phyloP scores from a whole-genome alignment of 2,113 vertebrate species.

The Scomber scombrus region DNA sequence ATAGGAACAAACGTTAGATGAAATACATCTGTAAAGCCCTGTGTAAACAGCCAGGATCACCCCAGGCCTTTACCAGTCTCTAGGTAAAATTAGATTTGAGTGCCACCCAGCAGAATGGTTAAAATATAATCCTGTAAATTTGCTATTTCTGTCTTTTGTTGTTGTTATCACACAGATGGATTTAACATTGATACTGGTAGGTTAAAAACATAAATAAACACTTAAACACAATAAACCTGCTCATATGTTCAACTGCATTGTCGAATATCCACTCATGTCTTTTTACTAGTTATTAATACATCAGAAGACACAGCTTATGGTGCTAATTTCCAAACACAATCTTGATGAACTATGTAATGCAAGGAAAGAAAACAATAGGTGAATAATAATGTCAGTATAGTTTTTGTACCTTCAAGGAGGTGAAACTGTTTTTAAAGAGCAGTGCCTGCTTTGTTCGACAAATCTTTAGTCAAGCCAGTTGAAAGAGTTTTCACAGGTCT shows the following conservation, averaged over 20 bases:
- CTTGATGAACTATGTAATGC: not conserved
- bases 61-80: conserved; percentile 14
- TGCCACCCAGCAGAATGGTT: conserved; percentile 28
- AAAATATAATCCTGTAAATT: conserved; percentile 23
- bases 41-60: conserved; percentile 47
- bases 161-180: conserved; percentile 1
- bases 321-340: not conserved
- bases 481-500: not conserved
- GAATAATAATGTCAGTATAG: not conserved
- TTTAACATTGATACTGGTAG: not conserved
- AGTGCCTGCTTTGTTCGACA: not conserved
- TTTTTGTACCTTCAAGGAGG: not conserved
- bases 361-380: conserved; percentile 13
- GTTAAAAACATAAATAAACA: not conserved
- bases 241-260: conserved; percentile 9
- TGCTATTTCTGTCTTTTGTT: conserved; percentile 10
- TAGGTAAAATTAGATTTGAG: conserved; percentile 36
- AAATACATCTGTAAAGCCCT: conserved; percentile 53
- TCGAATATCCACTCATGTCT: not conserved
- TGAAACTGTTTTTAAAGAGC: conserved; percentile 1
- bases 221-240: too few species aligned
- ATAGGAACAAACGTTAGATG: conserved; percentile 61
- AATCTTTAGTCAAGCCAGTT: not conserved
- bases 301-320: too few species aligned
- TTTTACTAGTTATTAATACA: too few species aligned